Evolutionary conservation across 2,113 vertebrate species (phyloP), one percentile per base, ranked within the genome.

Genomic region (Smithornis capensis): DNA sequence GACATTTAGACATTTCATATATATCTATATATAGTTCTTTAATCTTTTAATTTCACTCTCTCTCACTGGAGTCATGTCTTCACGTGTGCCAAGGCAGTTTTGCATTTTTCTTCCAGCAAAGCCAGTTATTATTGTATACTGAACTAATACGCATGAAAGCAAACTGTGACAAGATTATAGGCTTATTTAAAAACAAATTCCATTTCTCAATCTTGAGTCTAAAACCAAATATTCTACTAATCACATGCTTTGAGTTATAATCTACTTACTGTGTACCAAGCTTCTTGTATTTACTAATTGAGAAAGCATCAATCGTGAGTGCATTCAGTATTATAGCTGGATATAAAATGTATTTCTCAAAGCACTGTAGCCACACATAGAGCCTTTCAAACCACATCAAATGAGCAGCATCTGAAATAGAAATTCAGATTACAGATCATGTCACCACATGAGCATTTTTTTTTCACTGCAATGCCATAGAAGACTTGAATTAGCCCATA

Each of bases 321-420:
- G 99, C 99, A 78, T 99, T 99, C 95, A 99, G 95, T 65, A 99
- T 97, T 81, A 99, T 99, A 95, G 99, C 99, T 21, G 99, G 99
- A 95, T 99, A 99, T 57, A 99, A 98, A 88, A 99, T 77, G 38
- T 99, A 99, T 97, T 99, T 99, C 98, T 99, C 99, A 90, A 99
- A 99, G 95, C 98, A 99, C 94, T 99, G 98, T 63, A 99, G 99
- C 95, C 99, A 99, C 81, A 99, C 98, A 67, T 99, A 99, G 24
- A 99, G 98, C n/a, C 98, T 98, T 98, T 99, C 99, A 77, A 99
- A 99, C 99, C 99, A 99, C 99, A 99, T 99, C 95, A 99, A 95
- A 92, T 99, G 98, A 83, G 99, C 98, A 6, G 99, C 98, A 97
- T 99, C 99, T 99, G 98, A 97, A 98, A 98, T 7, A 93, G 50